Percentiles rank a stretch among this genome's conserved stretches.
Evolutionary conservation across 2,888 invertebrate species (phyloP).

Genomic region (Polymixis flavicincta): DNA sequence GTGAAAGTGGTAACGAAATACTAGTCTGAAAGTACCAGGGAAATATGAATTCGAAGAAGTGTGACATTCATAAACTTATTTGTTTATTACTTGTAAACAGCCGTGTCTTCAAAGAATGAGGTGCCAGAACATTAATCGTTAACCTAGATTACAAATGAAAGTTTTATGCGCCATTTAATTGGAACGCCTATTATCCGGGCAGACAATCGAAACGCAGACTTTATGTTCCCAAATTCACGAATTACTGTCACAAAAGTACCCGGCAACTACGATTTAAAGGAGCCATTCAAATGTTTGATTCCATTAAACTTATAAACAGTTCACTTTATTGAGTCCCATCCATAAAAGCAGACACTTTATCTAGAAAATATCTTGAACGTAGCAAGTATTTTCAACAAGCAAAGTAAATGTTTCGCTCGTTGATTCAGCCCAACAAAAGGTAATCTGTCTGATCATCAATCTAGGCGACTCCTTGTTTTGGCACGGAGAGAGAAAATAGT

Average conservation of each 20-base stretch:
- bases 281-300: background rate
- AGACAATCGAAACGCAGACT: constrained; percentile 22
- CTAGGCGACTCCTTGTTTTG: constrained; percentile 10
- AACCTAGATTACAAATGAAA: constrained; percentile 20
- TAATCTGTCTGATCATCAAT: constrained; percentile 52
- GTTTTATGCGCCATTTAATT: constrained; percentile 17
- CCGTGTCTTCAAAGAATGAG: constrained; percentile 7
- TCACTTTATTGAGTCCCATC: constrained; percentile 16
- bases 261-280: constrained; percentile 16
- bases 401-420: constrained; percentile 45
- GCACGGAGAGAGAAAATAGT: constrained; percentile 28
- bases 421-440: constrained; percentile 40
- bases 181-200: constrained; percentile 17
- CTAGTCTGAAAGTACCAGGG: constrained; percentile 1
- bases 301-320: constrained; percentile 24
- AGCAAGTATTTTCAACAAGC: constrained; percentile 41
- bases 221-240: constrained; percentile 25
- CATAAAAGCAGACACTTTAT: constrained; percentile 29
- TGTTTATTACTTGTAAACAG: constrained; percentile 30
- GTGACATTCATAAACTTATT: constrained; percentile 4
- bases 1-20: constrained; percentile 17
- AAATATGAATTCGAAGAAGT: constrained; percentile 10
- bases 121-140: constrained; percentile 3
- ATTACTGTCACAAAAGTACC: constrained; percentile 25
- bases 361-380: constrained; percentile 37